Conservation (phyloP, 2,888 invertebrate genomes). For the Dexiosoma caninum region DNA sequence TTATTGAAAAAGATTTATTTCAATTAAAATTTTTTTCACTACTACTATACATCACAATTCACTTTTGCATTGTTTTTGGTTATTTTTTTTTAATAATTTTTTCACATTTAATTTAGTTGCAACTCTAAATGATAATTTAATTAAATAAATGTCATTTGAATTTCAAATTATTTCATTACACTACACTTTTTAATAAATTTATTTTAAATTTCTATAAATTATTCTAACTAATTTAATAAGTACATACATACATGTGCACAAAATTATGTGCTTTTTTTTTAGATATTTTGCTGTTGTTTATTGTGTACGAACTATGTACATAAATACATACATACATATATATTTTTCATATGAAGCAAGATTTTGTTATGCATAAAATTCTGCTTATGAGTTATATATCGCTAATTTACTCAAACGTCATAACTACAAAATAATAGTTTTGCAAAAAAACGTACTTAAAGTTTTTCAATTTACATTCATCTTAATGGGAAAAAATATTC, state of each 20-base stretch:
- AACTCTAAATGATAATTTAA: conserved; percentile 15
- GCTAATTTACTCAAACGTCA: background rate
- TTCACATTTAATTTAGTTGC: background rate
- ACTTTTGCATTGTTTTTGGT: conserved; percentile 60
- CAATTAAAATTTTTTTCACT: conserved; percentile 33
- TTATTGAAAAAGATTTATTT: conserved; percentile 41
- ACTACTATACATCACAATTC: conserved; percentile 62
- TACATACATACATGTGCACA: background rate
- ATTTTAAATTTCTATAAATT: background rate
- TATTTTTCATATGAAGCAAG: too few species aligned
- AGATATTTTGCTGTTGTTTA: too few species aligned
- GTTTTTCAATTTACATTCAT: too few species aligned
- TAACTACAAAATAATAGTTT: background rate
- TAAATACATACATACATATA: too few species aligned
- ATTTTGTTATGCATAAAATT: too few species aligned
- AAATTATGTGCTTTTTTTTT: background rate
- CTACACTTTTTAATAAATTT: background rate
- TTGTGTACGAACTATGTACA: background rate
- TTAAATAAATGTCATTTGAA: background rate
- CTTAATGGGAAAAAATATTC: too few species aligned
- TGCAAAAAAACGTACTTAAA: too few species aligned
- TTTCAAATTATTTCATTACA: background rate
- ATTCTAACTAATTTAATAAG: background rate
- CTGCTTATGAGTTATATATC: too few species aligned
- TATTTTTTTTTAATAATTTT: background rate